Conservation (phyloP, 2,888 invertebrate species). For the Calephelis perditalis region DNA sequence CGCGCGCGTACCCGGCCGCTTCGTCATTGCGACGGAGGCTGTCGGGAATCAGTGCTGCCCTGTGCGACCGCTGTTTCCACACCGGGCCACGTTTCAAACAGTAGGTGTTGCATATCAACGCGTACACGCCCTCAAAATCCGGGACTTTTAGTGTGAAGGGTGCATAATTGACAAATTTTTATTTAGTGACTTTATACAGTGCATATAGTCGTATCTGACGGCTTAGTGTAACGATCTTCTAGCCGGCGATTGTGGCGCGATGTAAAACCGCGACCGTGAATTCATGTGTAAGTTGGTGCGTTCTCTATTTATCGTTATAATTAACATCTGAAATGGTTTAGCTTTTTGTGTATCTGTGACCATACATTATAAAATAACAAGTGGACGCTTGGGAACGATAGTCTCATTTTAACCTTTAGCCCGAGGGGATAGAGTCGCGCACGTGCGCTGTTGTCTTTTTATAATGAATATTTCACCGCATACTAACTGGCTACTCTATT, state of each 20-base stretch:
- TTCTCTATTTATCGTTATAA: slow-evolving; percentile 33
- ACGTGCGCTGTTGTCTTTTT: slow-evolving; percentile 57
- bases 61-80: slow-evolving; percentile 64
- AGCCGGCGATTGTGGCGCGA: slow-evolving; percentile 82
- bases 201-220: slow-evolving; percentile 77
- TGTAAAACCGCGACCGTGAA: slow-evolving; percentile 70
- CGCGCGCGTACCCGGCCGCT: slow-evolving; percentile 76
- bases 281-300: slow-evolving; percentile 74
- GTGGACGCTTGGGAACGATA: slow-evolving; percentile 37
- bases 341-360: slow-evolving; percentile 19
- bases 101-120: slow-evolving; percentile 36
- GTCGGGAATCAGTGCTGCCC: slow-evolving; percentile 73
- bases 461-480: slow-evolving; percentile 43
- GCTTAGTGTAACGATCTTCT: slow-evolving; percentile 80
- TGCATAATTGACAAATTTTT: slow-evolving; percentile 24
- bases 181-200: slow-evolving; percentile 62
- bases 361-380: slow-evolving; percentile 60
- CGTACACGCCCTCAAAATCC: slow-evolving; percentile 37
- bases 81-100: slow-evolving; percentile 42
- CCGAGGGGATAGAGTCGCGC: slow-evolving; percentile 52
- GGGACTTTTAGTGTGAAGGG: slow-evolving; percentile 34
- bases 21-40: slow-evolving; percentile 77
- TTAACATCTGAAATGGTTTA: slow-evolving; percentile 21
- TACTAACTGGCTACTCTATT: slow-evolving; percentile 31
- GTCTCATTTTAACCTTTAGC: slow-evolving; percentile 63